These are phyloP conservation scores for Arctocebus calabarensis DNA, from an alignment of 2,797 vertebrate species.

Conservation along the genomic window DNA sequence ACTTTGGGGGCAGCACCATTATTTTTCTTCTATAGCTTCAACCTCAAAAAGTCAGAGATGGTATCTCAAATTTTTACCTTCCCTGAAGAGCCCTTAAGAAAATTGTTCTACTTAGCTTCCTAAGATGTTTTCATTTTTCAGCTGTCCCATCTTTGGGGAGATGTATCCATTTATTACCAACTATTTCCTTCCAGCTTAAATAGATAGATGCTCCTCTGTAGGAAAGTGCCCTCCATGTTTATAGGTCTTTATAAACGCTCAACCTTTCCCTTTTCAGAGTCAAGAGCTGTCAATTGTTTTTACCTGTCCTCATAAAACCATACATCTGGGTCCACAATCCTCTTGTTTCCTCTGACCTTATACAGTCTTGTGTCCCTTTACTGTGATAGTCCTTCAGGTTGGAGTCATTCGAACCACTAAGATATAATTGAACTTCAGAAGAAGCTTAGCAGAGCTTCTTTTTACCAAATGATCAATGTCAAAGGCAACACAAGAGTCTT, in stretches of 20 bases:
- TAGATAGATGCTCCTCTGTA: background rate
- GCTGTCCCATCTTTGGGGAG: background rate
- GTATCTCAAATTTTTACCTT: background rate
- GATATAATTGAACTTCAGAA: background rate
- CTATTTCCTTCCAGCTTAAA: background rate
- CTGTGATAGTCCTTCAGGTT: background rate
- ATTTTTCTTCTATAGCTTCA: constrained; percentile 9
- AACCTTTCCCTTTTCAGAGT: background rate
- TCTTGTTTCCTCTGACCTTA: background rate
- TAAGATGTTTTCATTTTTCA: background rate
- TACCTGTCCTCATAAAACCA: background rate
- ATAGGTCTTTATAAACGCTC: background rate
- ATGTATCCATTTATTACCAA: background rate
- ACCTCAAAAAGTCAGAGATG: background rate
- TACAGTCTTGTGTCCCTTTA: background rate
- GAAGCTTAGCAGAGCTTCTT: background rate
- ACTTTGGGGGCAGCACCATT: background rate
- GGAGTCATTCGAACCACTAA: background rate
- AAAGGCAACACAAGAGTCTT: constrained; percentile 20
- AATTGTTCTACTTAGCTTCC: background rate
- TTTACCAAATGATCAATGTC: background rate
- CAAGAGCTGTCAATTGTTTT: background rate
- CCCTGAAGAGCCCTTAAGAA: background rate
- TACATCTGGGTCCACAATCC: background rate
- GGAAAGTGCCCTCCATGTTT: background rate